These are phyloP conservation scores for Sarcophaga rosellei DNA, from an alignment of 2,888 invertebrate species.

Conservation along the genomic window DNA sequence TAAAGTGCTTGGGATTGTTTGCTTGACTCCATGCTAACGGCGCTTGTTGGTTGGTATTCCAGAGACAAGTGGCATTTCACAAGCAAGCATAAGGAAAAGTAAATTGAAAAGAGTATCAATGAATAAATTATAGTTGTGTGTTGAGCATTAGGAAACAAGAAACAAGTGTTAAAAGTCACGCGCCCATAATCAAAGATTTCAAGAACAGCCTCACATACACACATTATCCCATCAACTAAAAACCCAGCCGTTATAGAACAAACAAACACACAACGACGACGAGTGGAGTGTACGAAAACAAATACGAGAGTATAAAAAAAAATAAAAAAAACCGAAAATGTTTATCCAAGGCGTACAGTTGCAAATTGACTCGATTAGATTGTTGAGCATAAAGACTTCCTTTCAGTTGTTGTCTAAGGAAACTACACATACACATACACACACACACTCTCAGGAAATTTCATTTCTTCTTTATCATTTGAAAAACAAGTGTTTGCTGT, in stretches of 20 bases:
- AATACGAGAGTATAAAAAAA: background rate
- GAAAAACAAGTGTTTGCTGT: slow-evolving; percentile 58
- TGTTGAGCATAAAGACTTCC: slow-evolving; percentile 67
- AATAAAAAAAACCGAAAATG: slow-evolving; percentile 20
- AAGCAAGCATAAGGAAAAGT: slow-evolving; percentile 54
- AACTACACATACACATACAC: slow-evolving; percentile 9
- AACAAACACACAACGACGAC: slow-evolving; percentile 5
- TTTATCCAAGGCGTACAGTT: slow-evolving; percentile 67
- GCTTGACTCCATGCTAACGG: slow-evolving; percentile 1
- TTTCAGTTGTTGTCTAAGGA: background rate
- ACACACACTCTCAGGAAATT: background rate
- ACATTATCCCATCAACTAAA: slow-evolving; percentile 32
- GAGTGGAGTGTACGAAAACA: background rate
- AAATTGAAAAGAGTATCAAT: slow-evolving; percentile 71
- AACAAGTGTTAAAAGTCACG: slow-evolving; percentile 80
- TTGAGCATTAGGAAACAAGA: slow-evolving; percentile 41
- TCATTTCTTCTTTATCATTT: slow-evolving; percentile 37
- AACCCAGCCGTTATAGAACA: slow-evolving; percentile 55
- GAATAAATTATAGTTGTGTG: slow-evolving; percentile 76
- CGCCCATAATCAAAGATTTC: slow-evolving; percentile 70
- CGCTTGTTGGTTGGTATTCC: background rate
- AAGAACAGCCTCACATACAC: background rate
- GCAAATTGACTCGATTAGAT: slow-evolving; percentile 80
- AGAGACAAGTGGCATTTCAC: slow-evolving; percentile 50
- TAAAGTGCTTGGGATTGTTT: slow-evolving; percentile 13